Base-by-base conservation (phyloP, 2,113 vertebrate genomes). In the Hydrolagus affinis region DNA sequence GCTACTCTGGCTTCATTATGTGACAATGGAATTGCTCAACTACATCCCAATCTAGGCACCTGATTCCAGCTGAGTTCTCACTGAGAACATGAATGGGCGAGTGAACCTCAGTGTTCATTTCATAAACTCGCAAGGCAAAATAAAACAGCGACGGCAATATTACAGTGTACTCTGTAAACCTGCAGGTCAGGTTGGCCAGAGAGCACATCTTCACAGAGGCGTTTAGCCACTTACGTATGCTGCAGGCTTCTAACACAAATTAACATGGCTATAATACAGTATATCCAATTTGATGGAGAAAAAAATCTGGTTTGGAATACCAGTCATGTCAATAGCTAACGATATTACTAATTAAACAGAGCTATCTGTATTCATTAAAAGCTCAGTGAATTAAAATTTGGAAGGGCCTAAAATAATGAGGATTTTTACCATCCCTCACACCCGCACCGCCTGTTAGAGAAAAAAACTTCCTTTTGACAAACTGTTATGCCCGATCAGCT, bases 311-410 rank as follows among this genome's bases (percentile, higher is more conserved):
- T 30, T 83, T 83, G 15, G 12, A 66, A 66, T 25, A 28, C 23
- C 44, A 6, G 44, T 6, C 1, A 44, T 44, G 44, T 44, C 17
- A 66, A 30, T 83, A 68, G 32, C 15, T 83, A 14, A 32, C 17
- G 15, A 64, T 30, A 66, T 83, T 83, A 83, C 17, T 66, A 83
- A 68, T 83, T 66, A 83, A 83, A 19, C 62, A 83, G 14, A 19
- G 60, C 23, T 11, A 68, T 83, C 66, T 68, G 32, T 4, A 83
- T 32, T 83, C 66, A 66, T 66, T 30, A 28, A 64, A 15, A 83
- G 14, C 66, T 3, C 8, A 83, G 21, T 30, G 30, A 11, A 83
- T 83, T 30, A 8, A 83, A 66, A 80, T 62, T 44, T 44, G 23
- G 78, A 83, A 62, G 30, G 44, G 44, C 44, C 44, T 30, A 21